These are phyloP conservation scores for Trematomus bernacchii DNA, from an alignment of 2,797 vertebrate species.

Conservation along the genomic window DNA sequence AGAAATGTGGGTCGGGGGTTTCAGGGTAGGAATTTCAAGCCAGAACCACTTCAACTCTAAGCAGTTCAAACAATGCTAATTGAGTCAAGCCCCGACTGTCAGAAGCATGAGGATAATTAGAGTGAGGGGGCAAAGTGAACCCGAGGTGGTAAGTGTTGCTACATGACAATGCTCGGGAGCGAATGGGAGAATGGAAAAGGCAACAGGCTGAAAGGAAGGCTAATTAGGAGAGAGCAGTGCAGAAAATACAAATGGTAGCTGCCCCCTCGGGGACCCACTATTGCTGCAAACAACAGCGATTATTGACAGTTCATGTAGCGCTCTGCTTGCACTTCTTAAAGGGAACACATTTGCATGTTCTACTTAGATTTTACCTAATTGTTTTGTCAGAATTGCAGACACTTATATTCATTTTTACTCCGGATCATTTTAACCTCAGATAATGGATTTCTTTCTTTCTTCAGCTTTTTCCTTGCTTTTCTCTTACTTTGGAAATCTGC, in stretches of 20 bases:
- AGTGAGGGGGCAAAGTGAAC: conserved; percentile 80
- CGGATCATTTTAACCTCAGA: conserved; percentile 41
- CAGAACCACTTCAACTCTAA: conserved; percentile 61
- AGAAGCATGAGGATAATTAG: conserved; percentile 84
- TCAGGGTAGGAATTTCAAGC: conserved; percentile 66
- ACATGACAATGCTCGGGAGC: conserved; percentile 78
- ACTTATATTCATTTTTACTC: conserved; percentile 27
- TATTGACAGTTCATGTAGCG: conserved; percentile 82
- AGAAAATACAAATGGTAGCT: conserved; percentile 79
- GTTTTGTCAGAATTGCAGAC: conserved; percentile 73
- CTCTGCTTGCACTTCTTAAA: conserved; percentile 75
- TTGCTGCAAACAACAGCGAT: conserved; percentile 79
- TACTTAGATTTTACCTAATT: conserved; percentile 69
- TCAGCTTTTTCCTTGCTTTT: neutral
- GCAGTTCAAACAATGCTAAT: conserved; percentile 72
- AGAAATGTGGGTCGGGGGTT: conserved; percentile 70
- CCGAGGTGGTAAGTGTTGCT: conserved; percentile 78
- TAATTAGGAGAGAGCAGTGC: conserved; percentile 79
- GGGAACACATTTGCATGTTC: conserved; percentile 77
- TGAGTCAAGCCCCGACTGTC: conserved; percentile 74
- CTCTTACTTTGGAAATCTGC: conserved; percentile 43
- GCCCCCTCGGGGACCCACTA: conserved; percentile 69
- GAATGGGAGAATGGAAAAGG: conserved; percentile 76
- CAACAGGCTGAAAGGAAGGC: conserved; percentile 79
- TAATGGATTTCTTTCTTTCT: conserved; percentile 45